Conservation (phyloP, 2,113 vertebrate species). For the Sturnira hondurensis region DNA sequence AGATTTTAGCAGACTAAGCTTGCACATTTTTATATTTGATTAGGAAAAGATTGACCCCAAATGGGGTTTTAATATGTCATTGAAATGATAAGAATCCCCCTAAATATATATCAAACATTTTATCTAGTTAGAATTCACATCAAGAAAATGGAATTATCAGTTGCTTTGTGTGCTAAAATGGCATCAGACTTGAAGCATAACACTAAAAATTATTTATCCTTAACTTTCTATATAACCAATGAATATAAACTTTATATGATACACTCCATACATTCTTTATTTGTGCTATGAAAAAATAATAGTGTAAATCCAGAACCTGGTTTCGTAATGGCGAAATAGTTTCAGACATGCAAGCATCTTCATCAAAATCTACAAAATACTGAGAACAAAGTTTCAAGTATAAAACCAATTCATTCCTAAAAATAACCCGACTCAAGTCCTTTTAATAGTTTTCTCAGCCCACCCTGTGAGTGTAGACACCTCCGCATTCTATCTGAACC, state of each 20-base stretch:
- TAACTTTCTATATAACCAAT: neutral
- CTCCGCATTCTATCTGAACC: neutral
- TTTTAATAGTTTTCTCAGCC: neutral
- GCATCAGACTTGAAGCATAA: neutral
- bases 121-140: neutral
- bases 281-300: neutral
- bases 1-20: neutral
- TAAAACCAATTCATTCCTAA: conserved; percentile 36
- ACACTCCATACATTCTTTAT: neutral
- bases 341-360: neutral
- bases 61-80: neutral
- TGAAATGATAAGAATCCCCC: neutral
- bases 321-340: neutral
- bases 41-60: neutral
- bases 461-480: neutral
- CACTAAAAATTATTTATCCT: neutral
- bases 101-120: neutral
- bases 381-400: neutral
- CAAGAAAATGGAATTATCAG: neutral
- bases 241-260: neutral
- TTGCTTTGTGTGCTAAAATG: neutral
- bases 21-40: neutral
- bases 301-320: neutral
- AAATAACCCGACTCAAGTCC: conserved; percentile 5
- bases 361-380: conserved; percentile 18